These are phyloP conservation scores for Meteorus sp. DNA, from an alignment of 1,140 invertebrate genomes.

Conservation along the genomic window DNA sequence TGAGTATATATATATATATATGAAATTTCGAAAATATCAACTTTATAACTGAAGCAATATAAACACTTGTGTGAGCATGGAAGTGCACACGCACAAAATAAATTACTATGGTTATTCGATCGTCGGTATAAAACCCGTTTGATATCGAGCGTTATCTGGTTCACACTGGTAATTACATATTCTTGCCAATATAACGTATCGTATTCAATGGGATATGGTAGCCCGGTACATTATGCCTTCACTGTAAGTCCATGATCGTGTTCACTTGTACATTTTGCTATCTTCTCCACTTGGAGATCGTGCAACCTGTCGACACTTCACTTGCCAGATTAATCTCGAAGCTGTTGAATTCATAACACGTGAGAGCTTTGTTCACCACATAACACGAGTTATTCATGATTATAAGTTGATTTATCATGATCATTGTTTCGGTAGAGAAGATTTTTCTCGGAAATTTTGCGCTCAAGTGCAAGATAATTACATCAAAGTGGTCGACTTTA, in stretches of 20 bases:
- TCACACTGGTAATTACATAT: constrained; percentile 26
- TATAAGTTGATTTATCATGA: not conserved
- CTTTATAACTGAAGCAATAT: too few species aligned
- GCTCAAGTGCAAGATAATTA: too few species aligned
- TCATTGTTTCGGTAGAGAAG: too few species aligned
- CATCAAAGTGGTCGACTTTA: too few species aligned
- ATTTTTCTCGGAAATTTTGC: too few species aligned
- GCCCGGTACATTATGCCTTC: constrained; percentile 8
- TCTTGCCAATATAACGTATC: constrained; percentile 21
- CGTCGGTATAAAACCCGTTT: constrained; percentile 25
- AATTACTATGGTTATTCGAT: constrained; percentile 22
- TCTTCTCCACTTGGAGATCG: constrained; percentile 9
- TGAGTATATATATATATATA: too few species aligned
- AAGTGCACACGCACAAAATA: constrained; percentile 3
- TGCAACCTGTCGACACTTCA: constrained; percentile 15
- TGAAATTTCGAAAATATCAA: too few species aligned
- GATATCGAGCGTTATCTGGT: constrained; percentile 28
- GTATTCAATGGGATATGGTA: too few species aligned
- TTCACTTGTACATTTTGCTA: constrained; percentile 19
- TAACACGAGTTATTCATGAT: not conserved
- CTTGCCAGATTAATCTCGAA: constrained; percentile 11
- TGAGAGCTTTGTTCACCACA: not conserved
- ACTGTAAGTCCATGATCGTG: constrained; percentile 5
- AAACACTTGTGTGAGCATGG: too few species aligned
- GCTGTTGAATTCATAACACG: not conserved